These are phyloP conservation scores for Melieria crassipennis DNA, from an alignment of 2,888 invertebrate genomes.

Conservation along the genomic window DNA sequence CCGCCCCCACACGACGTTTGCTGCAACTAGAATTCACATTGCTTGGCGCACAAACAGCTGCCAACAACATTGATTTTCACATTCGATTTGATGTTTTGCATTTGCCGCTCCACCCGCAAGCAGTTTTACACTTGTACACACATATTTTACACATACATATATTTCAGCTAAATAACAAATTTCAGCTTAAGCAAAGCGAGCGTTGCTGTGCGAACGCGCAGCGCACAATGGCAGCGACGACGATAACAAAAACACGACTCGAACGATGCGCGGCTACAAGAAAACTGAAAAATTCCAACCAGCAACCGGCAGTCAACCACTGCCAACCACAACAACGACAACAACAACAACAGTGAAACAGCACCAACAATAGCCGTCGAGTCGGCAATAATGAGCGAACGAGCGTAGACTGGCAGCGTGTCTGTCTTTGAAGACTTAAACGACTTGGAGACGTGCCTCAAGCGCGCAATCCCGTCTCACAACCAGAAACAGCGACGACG, in stretches of 20 bases:
- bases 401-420: background rate
- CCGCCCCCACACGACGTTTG: too few species aligned
- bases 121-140: too few species aligned
- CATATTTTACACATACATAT: too few species aligned
- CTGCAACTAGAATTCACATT: too few species aligned
- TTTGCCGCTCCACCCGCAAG: background rate
- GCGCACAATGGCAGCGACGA: background rate
- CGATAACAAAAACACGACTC: slow-evolving; percentile 40
- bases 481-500: background rate
- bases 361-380: slow-evolving; percentile 5
- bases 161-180: too few species aligned
- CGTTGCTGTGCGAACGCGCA: too few species aligned
- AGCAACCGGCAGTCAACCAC: slow-evolving; percentile 17
- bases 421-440: too few species aligned
- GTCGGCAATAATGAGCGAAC: background rate
- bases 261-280: slow-evolving; percentile 43
- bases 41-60: too few species aligned
- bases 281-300: slow-evolving; percentile 48
- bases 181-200: too few species aligned
- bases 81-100: background rate
- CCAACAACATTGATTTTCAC: background rate
- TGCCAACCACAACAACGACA: background rate
- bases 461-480: background rate
- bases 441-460: background rate
- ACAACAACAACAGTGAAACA: slow-evolving; percentile 1